A percentile compares a stretch with the other conserved stretches of the same genome.
These are phyloP conservation scores for Phyllostomus hastatus DNA, from an alignment of 2,113 vertebrate species.

Conservation along the genomic window DNA sequence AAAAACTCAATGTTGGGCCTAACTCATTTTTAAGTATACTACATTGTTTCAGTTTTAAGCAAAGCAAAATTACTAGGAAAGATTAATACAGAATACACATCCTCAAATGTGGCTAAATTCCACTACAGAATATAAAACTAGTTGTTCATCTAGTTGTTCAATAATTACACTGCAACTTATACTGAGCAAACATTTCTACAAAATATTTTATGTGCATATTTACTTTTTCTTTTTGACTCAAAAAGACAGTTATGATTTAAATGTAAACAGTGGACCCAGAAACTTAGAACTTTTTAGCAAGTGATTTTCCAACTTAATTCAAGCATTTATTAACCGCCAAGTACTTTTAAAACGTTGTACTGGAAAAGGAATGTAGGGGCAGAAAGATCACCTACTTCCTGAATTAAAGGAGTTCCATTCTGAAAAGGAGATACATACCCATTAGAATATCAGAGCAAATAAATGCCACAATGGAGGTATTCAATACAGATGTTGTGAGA, in stretches of 20 bases:
- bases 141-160: neutral
- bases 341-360: neutral
- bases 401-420: neutral
- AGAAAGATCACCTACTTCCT: neutral
- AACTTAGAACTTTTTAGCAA: neutral
- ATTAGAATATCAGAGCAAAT: neutral
- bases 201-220: neutral
- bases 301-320: neutral
- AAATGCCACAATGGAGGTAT: neutral
- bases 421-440: neutral
- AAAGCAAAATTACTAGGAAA: constrained; percentile 5
- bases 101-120: neutral
- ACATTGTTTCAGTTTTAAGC: neutral
- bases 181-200: neutral
- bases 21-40: constrained; percentile 21
- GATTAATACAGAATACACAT: neutral
- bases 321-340: neutral
- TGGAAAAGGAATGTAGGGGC: neutral
- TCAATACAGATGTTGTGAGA: neutral
- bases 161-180: neutral
- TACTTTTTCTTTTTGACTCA: neutral
- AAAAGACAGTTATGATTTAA: neutral
- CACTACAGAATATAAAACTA: neutral
- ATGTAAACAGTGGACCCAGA: neutral
- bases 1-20: neutral